Base-by-base conservation (phyloP, 2,888 invertebrate genomes). In the Drosophila histrio region DNA sequence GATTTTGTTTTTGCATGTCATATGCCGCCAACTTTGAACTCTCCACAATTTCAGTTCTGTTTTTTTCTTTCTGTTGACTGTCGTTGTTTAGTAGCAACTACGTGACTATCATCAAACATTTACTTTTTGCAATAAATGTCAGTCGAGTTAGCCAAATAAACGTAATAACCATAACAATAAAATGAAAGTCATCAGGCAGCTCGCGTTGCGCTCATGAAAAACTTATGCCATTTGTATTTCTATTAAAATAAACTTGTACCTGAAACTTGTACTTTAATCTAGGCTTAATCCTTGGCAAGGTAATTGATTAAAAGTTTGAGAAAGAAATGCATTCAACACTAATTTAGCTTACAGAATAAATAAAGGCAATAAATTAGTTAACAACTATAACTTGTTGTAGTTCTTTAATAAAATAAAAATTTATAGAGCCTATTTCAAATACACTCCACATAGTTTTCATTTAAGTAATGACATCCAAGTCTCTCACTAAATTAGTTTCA, bases 1-100 rank as follows among this genome's bases (percentile, higher is more conserved):
- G 83, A 87, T 79, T 87, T 82, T 73, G 56, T 86, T 67, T 86
- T 79, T 83, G 88, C 87, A 85, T 82, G 87, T 87, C 79, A 82
- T 82, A 68, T 79, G 65, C 49, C 65, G 57, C 79, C 67, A 82
- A 87, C 77, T 87, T 83, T 87, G 68, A 73, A 76, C 65, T 78
- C 75, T 53, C 43, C 61, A 32, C 60, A 63, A 21, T 52, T 62
- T 39, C 19, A 11, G 26, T 19, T 9, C 56, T 21, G 50, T 44
- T 17, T 34, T 38, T 59, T 26, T 13, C 59, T 30, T 28, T 26
- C 17, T 49, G 65, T 71, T 56, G 22, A 41, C 70, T 66, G 66
- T 56, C 56, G 56, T 53, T 61, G 63, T 73, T 64, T 61, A 61
- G 64, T 56, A 58, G 52, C 78, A 68, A 67, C 82, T 85, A 87